Evolutionary conservation across 2,797 vertebrate genomes (phyloP).

Genomic region (Eidolon dupreanum): DNA sequence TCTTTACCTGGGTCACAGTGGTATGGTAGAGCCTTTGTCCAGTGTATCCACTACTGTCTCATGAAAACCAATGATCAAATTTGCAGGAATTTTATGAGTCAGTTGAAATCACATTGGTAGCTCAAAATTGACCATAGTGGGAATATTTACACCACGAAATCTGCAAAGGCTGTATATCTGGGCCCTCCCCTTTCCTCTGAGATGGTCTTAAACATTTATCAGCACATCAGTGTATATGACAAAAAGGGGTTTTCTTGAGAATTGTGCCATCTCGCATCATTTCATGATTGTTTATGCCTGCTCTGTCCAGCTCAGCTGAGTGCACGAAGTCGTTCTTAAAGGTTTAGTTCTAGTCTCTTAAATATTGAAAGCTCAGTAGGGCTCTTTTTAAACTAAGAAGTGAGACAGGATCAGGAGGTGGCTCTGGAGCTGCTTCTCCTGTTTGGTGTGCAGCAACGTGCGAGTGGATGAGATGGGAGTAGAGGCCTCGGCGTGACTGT

Average conservation of each 20-base stretch:
- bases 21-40: not conserved
- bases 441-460: not conserved
- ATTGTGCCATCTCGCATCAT: not conserved
- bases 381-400: not conserved
- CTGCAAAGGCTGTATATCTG: not conserved
- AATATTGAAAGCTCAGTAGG: not conserved
- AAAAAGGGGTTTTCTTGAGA: not conserved
- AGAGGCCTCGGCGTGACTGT: not conserved
- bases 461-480: not conserved
- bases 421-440: not conserved
- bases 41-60: not conserved
- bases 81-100: conserved; percentile 35
- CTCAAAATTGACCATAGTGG: not conserved
- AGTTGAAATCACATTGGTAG: not conserved
- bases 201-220: not conserved
- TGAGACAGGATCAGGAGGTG: not conserved
- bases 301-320: not conserved
- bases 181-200: not conserved
- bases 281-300: not conserved
- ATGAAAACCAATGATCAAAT: not conserved
- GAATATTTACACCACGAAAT: not conserved
- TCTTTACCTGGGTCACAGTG: not conserved
- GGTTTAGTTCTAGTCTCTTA: not conserved
- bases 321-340: not conserved
- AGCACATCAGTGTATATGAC: not conserved